Base-by-base conservation (phyloP, 2,888 invertebrate genomes). In the Zhuqinia jingwanae region DNA sequence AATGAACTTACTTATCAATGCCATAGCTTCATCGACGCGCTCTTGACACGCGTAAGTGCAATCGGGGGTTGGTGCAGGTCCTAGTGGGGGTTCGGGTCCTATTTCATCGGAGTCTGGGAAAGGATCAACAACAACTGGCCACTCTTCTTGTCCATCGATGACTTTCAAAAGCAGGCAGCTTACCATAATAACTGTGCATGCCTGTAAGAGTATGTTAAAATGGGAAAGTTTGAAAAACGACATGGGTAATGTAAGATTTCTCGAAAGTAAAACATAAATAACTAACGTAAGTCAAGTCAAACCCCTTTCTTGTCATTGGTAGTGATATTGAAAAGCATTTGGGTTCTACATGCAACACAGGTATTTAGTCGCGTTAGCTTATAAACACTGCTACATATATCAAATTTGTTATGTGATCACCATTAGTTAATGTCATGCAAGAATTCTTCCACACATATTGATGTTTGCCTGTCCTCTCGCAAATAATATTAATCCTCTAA, bases 101-200 rank as follows among this genome's bases (percentile, higher is more conserved):
- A 79, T 85, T 15, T 45, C 15, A 36, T 73, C 78, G 2, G 42
- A 1, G 27, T 80, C 75, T 0, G 84, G 85, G n/a, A 85, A 85
- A 8, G 85, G 85, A 73, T 85, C 85, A 2, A 79, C 6, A 10
- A 85, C 45, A 2, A 85, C 17, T 30, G 85, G 85, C 85, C 79
- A 79, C 0, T 82, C 80, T 2, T 58, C 68, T 70, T 82, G 75
- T 8, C 77, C 56, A 22, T 84, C 70, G 42, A 77, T 81, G 10
- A 70, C 42, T 56, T 70, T 80, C 30, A 68, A 20, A 36, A 80
- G 30, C 6, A 80, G 15, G 30, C 53, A 53, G 22, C 80, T 80
- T 20, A 80, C 56, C 13, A 68, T 22, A 0, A 80, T 3, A 42
- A 36, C 22, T 8, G 17, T 70, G n/a, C 65, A 56, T 30, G 53